These are phyloP conservation scores for Eupithecia exiguata DNA, from an alignment of 2,888 invertebrate species.

Conservation along the genomic window DNA sequence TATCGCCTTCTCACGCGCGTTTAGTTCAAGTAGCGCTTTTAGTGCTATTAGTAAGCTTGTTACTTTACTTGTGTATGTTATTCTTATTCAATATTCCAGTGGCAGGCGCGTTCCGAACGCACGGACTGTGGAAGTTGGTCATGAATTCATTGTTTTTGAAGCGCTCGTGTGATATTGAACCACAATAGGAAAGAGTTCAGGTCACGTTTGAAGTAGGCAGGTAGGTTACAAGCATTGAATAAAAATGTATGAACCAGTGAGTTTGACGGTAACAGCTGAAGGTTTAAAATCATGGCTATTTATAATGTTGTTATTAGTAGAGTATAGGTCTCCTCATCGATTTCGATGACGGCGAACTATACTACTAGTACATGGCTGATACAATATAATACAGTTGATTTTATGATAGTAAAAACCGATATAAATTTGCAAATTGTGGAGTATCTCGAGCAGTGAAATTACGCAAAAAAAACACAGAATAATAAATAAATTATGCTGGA, in stretches of 20 bases:
- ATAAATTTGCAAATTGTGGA: neutral
- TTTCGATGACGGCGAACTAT: too few relatives aligned
- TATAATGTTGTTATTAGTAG: neutral
- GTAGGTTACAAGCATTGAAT: conserved; percentile 7
- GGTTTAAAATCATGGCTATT: neutral
- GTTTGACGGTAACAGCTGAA: neutral
- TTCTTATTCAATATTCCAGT: conserved; percentile 69
- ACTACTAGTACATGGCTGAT: too few relatives aligned
- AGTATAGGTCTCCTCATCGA: too few relatives aligned
- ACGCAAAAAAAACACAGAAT: neutral
- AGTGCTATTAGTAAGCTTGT: conserved; percentile 40
- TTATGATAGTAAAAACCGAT: neutral
- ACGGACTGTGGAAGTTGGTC: conserved; percentile 75
- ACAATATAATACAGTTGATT: neutral
- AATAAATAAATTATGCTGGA: too few relatives aligned
- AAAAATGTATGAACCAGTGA: neutral
- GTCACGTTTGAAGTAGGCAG: conserved; percentile 68
- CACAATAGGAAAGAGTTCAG: conserved; percentile 78
- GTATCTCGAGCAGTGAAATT: neutral
- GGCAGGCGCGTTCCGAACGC: conserved; percentile 60
- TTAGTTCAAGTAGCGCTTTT: conserved; percentile 28
- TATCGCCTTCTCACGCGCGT: conserved; percentile 35
- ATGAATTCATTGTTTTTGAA: conserved; percentile 81
- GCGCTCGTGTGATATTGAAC: conserved; percentile 77
- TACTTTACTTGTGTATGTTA: conserved; percentile 28